Base-by-base conservation (phyloP, 1,140 invertebrate genomes). In the Ips typographus region DNA sequence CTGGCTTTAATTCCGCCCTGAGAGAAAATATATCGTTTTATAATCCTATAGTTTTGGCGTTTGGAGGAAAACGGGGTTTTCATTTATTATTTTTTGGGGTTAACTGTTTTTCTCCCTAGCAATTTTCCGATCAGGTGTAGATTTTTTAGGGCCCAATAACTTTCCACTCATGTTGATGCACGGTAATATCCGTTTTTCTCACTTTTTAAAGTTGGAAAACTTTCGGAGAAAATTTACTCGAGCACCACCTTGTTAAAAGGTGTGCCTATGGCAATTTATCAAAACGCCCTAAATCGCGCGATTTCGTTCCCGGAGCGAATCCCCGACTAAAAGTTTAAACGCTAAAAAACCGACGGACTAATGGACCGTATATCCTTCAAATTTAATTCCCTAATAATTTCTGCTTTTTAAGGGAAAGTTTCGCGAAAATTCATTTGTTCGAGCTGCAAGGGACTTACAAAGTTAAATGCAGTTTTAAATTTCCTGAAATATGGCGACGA, bases 281-380 rank as follows among this genome's bases (percentile, higher is more conserved):
- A 67, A 59, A 52, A 47, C 53, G 36, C n/a, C 49, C 49, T 55
- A 64, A 64, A 40, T 64, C 41, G 52, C 51, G 51, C 37, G 37
- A 53, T 52, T 64, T 40, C 39, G 61, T 64, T 44, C 47, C 49
- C 6, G 42, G 4, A 49, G n/a, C 41, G 49, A 43, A 6, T 3
- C 38, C 5, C 38, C n/a, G 62, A 53, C 37, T 43, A 65, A 65
- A 65, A 65, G 40, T 65, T 58, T 65, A 44, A 57, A 47, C 53
- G 53, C 6, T 58, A 65, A 65, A 65, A 64, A 64, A 64, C 38
- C 39, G 36, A 53, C 39, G 41, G 62, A 64, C 62, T 64, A 64
- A 64, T 64, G 62, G 62, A 64, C 62, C 62, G 62, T 64, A 64
- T 64, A 64, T 64, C 62, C 62, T 64, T 64, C 62, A 64, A 55